Evolutionary conservation across 2,113 vertebrate genomes (phyloP).

Genomic region (Thryonomys swinderianus): DNA sequence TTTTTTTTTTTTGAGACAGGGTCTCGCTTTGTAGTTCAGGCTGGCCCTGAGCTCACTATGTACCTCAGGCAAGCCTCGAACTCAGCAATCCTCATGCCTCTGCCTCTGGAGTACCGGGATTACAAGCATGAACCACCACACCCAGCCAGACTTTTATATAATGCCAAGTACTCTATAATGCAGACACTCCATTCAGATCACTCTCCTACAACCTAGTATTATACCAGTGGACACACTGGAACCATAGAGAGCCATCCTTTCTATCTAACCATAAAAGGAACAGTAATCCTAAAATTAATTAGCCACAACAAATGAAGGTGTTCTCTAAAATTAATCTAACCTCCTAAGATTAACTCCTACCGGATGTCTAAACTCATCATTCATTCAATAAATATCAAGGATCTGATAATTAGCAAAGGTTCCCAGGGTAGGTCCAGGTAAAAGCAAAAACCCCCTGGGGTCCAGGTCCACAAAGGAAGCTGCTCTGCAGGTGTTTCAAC

Average conservation of each 20-base stretch:
- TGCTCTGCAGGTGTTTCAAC: neutral
- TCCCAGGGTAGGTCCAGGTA: neutral
- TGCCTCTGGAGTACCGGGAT: too few relatives aligned
- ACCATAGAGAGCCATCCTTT: neutral
- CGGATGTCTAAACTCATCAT: neutral
- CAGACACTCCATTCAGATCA: neutral
- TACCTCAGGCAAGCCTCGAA: too few relatives aligned
- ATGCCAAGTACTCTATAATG: neutral
- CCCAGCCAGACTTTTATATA: neutral
- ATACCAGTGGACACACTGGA: neutral
- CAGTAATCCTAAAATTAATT: neutral
- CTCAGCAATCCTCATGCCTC: too few relatives aligned
- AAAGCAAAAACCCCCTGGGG: neutral
- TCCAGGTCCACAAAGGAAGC: neutral
- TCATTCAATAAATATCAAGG: slow-evolving; percentile 4
- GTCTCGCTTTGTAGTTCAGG: too few relatives aligned
- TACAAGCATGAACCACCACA: too few relatives aligned
- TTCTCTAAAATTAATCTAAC: slow-evolving; percentile 36
- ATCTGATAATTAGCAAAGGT: neutral
- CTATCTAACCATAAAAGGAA: slow-evolving; percentile 24
- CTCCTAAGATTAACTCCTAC: neutral
- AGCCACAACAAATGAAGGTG: neutral
- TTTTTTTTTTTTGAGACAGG: too few relatives aligned
- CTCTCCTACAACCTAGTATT: neutral
- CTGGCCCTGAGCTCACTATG: too few relatives aligned